Conservation (phyloP, 2,113 vertebrate species). For the Hiodon alosoides region DNA sequence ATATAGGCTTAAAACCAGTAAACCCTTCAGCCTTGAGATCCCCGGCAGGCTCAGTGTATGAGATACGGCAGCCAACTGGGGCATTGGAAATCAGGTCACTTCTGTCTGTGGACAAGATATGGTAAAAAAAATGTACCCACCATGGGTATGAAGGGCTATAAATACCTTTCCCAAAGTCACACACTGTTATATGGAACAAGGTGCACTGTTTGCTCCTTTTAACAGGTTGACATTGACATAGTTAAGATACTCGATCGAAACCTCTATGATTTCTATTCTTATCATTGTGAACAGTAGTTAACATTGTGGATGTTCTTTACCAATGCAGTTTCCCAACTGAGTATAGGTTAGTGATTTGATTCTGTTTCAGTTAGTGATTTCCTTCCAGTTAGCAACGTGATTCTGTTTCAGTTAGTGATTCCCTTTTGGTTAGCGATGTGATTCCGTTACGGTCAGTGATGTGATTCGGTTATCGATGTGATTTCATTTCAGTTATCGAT, state of each 20-base stretch:
- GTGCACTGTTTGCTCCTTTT: conserved; percentile 42
- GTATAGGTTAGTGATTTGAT: too few species aligned
- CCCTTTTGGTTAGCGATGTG: too few species aligned
- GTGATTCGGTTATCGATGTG: too few species aligned
- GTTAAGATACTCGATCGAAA: conserved; percentile 49
- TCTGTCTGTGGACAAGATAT: conserved; percentile 49
- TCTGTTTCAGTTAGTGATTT: too few species aligned
- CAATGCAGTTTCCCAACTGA: too few species aligned
- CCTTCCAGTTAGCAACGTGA: too few species aligned
- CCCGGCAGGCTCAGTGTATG: conserved; percentile 29
- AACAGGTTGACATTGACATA: conserved; percentile 63
- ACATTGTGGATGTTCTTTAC: too few species aligned
- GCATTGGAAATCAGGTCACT: conserved; percentile 65
- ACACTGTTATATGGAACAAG: conserved; percentile 39
- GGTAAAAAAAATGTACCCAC: conserved; percentile 51
- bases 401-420: too few species aligned
- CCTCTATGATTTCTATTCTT: not conserved
- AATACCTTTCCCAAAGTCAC: conserved; percentile 69
- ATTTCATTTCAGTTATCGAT: too few species aligned
- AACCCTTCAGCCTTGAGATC: conserved; percentile 9
- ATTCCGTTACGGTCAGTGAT: too few species aligned
- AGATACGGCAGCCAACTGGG: conserved; percentile 52
- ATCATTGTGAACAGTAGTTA: too few species aligned
- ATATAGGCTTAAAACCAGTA: not conserved
- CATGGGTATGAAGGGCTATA: conserved; percentile 65